These are phyloP conservation scores for Chrysogorgia sp. DNA, from an alignment of 92 coral and sea anemone species.

Conservation along the genomic window DNA sequence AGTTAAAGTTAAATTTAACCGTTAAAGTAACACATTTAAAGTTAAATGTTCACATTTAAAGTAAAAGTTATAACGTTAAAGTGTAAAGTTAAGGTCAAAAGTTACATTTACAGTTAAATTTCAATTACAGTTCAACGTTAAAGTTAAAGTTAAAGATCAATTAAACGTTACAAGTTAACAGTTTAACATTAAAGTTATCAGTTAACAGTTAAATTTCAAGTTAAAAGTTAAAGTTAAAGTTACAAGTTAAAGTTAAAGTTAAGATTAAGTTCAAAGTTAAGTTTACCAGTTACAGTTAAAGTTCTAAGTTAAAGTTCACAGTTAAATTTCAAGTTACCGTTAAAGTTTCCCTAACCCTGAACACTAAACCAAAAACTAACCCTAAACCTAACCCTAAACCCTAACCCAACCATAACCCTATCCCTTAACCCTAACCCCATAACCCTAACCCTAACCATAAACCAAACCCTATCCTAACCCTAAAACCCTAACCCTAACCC, in stretches of 20 bases:
- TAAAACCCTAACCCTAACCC: conserved; percentile 21
- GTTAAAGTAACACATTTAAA: too few species aligned
- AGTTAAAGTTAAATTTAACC: too few species aligned
- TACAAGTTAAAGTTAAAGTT: too few species aligned
- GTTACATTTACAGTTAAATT: conserved; percentile 1
- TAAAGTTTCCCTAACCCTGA: too few species aligned
- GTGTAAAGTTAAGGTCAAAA: too few species aligned
- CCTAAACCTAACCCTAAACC: conserved; percentile 12
- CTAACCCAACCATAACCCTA: conserved; percentile 7
- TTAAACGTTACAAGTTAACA: conserved; percentile 30
- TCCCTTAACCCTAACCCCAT: conserved; percentile 19
- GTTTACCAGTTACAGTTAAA: conserved; percentile 28
- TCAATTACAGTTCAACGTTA: background rate
- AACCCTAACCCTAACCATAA: background rate
- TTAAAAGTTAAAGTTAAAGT: too few species aligned
- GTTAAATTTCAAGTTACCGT: conserved; percentile 31
- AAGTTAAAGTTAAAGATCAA: conserved; percentile 41
- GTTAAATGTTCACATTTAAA: too few species aligned
- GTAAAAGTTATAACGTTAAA: too few species aligned
- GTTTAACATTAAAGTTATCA: conserved; percentile 25
- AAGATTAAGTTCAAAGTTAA: too few species aligned
- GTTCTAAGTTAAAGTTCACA: conserved; percentile 52
- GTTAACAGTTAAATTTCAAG: conserved; percentile 39
- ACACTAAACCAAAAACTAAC: too few species aligned
- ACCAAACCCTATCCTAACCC: conserved; percentile 21